These are phyloP conservation scores for Cryptoblepharus egeriae DNA, from an alignment of 2,797 vertebrate species.

Conservation along the genomic window DNA sequence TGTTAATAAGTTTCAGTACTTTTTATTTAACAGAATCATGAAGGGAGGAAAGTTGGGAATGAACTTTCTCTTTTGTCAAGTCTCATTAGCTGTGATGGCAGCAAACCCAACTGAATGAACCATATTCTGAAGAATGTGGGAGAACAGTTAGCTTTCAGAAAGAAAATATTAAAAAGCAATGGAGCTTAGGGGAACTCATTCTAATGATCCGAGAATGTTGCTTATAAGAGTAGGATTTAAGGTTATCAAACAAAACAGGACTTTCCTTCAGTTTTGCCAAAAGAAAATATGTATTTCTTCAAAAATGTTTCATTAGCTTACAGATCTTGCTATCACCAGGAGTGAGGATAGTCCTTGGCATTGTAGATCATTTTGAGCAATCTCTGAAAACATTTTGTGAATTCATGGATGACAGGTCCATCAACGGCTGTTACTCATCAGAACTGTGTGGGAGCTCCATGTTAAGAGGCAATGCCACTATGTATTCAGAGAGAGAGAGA, in stretches of 20 bases:
- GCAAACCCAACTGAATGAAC: background rate
- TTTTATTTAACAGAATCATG: constrained; percentile 1
- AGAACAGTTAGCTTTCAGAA: background rate
- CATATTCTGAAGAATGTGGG: background rate
- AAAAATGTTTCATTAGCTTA: background rate
- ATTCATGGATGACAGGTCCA: background rate
- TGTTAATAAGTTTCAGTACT: background rate
- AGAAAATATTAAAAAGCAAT: background rate
- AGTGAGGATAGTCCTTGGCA: background rate
- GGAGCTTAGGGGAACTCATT: background rate
- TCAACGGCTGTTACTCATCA: background rate
- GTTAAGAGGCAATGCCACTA: too few species aligned
- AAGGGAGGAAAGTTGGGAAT: background rate
- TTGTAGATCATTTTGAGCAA: too few species aligned
- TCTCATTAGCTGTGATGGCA: background rate
- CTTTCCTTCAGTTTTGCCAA: background rate
- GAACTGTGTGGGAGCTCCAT: too few species aligned
- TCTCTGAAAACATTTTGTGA: background rate
- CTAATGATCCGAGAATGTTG: background rate
- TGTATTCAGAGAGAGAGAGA: too few species aligned
- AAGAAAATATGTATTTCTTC: background rate
- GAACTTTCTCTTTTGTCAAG: background rate
- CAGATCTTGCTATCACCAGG: background rate
- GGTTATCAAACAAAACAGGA: background rate
- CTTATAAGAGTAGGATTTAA: too few species aligned